Base-by-base conservation (phyloP, 2,888 invertebrate species). In the Melitaea athalia region DNA sequence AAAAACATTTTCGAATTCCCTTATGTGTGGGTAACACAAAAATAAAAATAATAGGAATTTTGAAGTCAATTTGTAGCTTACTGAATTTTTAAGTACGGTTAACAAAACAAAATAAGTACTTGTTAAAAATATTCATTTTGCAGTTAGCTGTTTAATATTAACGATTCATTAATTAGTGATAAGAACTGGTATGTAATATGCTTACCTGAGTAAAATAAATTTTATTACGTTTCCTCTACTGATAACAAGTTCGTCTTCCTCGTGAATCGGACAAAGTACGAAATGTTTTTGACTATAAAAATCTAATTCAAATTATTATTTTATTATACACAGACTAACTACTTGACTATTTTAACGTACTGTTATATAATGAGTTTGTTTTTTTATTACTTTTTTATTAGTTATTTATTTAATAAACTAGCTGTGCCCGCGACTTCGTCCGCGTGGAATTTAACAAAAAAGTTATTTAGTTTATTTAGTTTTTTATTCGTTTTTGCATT, bases 211-310 rank as follows among this genome's bases (percentile, higher is more conserved):
- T 52, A 11, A 17, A 1, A 52, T 52, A 12, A 24, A 52, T 52
- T n/a, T n/a, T 52, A 52, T 52, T 12, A 24, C 24, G 24, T 52
- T 12, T 15, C n/a, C n/a, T 50, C 7, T 10, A 52, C 24, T 12
- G 24, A 52, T 52, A 52, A 52, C 52, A 17, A 52, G 52, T 24
- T 52, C 24, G 24, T 52, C 10, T 52, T 52, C 52, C 52, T 31
- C 31, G 5, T 52, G 5, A 24, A 52, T 52, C 52, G 52, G 12
- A 5, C 52, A 52, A 52, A 52, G 52, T 52, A 52, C 52, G 12
- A 52, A 31, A 24, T 3, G 17, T 10, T 52, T 17, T 3, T 24
- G 11, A 17, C 6, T 12, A 24, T 52, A 1, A 24, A 52, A 31
- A 12, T 10, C 12, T 17, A 11, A 17, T 24, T 24, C 1, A 12